Base-by-base conservation (phyloP, 2,888 invertebrate genomes). In the Maniola hyperantus region DNA sequence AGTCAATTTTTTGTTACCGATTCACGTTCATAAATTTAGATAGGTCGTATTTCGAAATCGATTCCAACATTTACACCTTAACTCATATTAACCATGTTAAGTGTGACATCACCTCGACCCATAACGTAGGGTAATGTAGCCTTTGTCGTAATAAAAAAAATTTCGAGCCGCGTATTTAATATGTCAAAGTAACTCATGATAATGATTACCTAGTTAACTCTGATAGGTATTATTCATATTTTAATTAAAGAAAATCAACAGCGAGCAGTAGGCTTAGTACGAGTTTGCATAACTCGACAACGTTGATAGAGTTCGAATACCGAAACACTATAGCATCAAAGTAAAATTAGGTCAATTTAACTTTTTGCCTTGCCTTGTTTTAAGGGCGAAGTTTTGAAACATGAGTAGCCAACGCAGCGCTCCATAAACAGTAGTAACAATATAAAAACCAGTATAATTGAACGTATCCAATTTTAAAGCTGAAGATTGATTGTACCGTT, bases 161-260 rank as follows among this genome's bases (percentile, higher is more conserved):
- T 89, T 91, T 91, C 91, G 92, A 92, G 92, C 92, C 92, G 92
- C 92, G 92, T 92, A 87, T 86, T 89, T 87, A 84, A 92, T 92
- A 92, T 92, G 92, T 92, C 91, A 92, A 91, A 90, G 91, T 91
- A 91, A 91, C 76, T 86, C 90, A 90, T 90, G 82, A 91, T 90
- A 88, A 90, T 78, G 74, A 87, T 83, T 83, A 88, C 81, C 85
- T 89, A 91, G 91, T 84, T 89, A 89, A 89, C 82, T 84, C 86
- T 84, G 81, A 87, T 83, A 63, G 62, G 42, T 63, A 83, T 87
- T 84, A 88, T 83, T 87, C 79, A 83, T 86, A 86, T 81, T 82
- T 81, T 79, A 85, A 81, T 82, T 77, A 85, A 82, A 81, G 82
- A 84, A 89, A 85, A 82, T 82, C 83, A 84, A 89, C 89, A 87